Conservation (phyloP, 2,797 vertebrate genomes). For the Cryptoprocta ferox region DNA sequence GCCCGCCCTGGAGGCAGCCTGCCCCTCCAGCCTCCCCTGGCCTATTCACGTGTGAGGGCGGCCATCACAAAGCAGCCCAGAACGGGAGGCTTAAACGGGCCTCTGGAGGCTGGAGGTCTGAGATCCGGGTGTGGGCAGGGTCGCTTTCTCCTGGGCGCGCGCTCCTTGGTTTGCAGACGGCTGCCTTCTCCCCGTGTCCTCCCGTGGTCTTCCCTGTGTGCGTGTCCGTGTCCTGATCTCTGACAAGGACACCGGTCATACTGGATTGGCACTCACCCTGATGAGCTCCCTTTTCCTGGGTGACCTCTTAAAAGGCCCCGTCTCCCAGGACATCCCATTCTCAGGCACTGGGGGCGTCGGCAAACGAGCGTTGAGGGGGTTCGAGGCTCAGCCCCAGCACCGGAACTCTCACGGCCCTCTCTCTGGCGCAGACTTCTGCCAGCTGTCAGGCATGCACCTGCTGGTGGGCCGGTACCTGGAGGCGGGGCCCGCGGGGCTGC, state of each 20-base stretch:
- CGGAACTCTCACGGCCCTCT: not conserved
- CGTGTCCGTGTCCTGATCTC: not conserved
- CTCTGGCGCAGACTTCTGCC: constrained; percentile 91
- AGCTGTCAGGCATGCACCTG: constrained; percentile 92
- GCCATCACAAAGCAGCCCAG: not conserved
- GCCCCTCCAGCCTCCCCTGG: too few relatives aligned
- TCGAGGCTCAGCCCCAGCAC: not conserved
- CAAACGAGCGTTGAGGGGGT: too few relatives aligned
- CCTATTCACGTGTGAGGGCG: not conserved
- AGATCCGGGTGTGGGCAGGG: not conserved
- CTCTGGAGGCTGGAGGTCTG: not conserved
- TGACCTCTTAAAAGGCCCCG: not conserved
- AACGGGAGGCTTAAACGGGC: not conserved
- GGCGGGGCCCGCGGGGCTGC: constrained; percentile 88
- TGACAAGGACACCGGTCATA: not conserved
- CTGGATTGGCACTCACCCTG: too few relatives aligned
- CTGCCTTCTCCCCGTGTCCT: not conserved
- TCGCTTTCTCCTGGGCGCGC: not conserved
- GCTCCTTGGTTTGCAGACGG: not conserved
- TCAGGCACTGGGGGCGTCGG: not conserved
- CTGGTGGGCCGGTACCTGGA: constrained; percentile 89
- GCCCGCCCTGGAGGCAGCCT: not conserved
- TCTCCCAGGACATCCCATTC: not conserved
- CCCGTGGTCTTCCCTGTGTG: accelerated
- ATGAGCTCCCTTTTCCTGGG: too few relatives aligned